Evolutionary conservation across 2,113 vertebrate species (phyloP).

Genomic region (Hippocampus zosterae): DNA sequence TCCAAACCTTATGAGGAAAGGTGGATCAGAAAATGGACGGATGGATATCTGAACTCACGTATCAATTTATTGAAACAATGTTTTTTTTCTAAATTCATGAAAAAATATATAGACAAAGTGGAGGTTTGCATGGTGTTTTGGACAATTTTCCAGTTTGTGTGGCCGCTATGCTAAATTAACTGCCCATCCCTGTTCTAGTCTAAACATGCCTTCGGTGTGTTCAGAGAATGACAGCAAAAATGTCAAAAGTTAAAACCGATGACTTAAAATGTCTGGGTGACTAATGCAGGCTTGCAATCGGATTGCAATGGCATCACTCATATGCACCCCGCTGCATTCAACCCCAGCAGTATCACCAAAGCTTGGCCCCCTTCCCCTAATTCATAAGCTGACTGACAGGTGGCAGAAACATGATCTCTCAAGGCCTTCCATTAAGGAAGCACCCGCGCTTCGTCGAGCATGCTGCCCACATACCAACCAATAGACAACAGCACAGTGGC

Average conservation of each 20-base stretch:
- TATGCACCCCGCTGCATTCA: conserved; percentile 17
- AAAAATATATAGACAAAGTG: too few relatives aligned
- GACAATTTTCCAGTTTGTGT: too few relatives aligned
- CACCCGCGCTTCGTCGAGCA: conserved; percentile 52
- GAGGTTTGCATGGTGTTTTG: too few relatives aligned
- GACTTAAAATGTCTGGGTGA: conserved; percentile 24
- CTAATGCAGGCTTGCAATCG: conserved; percentile 38
- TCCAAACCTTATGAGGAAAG: too few relatives aligned
- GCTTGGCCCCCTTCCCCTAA: conserved; percentile 43
- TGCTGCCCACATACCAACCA: conserved; percentile 59
- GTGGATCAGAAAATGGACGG: too few relatives aligned
- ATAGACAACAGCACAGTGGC: conserved; percentile 38
- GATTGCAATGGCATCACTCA: conserved; percentile 59
- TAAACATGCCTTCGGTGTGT: not conserved
- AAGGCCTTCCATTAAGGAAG: conserved; percentile 49
- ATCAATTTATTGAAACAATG: too few relatives aligned
- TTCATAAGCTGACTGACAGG: conserved; percentile 71
- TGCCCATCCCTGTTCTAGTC: not conserved
- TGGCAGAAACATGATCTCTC: conserved; percentile 75
- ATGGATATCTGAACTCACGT: too few relatives aligned
- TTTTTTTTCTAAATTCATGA: too few relatives aligned
- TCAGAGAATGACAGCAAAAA: not conserved
- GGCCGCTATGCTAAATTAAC: too few relatives aligned
- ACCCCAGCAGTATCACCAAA: conserved; percentile 35
- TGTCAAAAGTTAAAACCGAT: conserved; percentile 9